Percentiles rank a stretch among this genome's conserved stretches.
Conservation (phyloP, 1,140 invertebrate genomes). For the Diprion similis region DNA sequence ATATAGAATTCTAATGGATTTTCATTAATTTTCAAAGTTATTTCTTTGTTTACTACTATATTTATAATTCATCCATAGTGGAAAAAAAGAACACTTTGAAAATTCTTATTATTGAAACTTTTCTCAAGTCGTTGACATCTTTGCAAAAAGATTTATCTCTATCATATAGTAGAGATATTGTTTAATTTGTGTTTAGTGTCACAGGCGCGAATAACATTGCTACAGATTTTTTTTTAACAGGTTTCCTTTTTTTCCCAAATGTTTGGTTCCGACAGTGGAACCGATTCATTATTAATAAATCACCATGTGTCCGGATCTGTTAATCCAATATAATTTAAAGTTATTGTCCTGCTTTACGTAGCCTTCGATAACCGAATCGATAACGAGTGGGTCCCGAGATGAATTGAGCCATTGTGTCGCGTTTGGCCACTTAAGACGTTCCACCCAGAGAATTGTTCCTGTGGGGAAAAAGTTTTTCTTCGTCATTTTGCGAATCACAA, state of each 20-base stretch:
- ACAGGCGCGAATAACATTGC: neutral
- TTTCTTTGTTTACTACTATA: no score
- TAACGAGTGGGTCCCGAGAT: conserved; percentile 62
- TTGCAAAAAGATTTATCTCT: conserved; percentile 16
- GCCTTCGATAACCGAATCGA: conserved; percentile 67
- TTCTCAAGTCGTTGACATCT: no score
- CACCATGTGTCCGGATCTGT: conserved; percentile 76
- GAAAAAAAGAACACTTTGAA: no score
- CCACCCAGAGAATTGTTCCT: conserved; percentile 76
- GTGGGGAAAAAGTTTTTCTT: neutral
- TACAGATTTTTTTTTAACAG: conserved; percentile 22
- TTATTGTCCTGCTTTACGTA: conserved; percentile 72
- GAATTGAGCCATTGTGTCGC: conserved; percentile 63
- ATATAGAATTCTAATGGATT: no score
- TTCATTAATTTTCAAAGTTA: no score
- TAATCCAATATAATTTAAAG: conserved; percentile 78
- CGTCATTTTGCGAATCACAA: no score
- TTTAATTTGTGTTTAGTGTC: neutral
- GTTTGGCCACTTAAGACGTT: conserved; percentile 70
- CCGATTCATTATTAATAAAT: conserved; percentile 26
- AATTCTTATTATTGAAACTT: no score
- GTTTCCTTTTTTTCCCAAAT: no score
- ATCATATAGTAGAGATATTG: conserved; percentile 18
- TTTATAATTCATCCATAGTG: no score
- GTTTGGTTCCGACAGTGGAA: no score